Conservation (phyloP, 2,113 vertebrate genomes). For the Sminthopsis crassicaudata region DNA sequence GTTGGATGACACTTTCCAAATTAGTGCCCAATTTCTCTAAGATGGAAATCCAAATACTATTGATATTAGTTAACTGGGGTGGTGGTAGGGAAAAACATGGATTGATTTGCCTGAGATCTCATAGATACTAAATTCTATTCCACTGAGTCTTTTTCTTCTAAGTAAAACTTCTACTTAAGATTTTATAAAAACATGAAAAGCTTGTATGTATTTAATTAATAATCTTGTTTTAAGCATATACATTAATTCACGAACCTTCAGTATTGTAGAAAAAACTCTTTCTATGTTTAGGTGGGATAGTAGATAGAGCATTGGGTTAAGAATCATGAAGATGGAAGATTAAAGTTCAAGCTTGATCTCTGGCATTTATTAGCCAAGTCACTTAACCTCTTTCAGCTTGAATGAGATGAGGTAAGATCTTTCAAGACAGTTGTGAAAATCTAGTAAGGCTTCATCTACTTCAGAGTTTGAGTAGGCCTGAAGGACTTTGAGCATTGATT, state of each 20-base stretch:
- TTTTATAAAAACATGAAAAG: background rate
- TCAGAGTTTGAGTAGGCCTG: no score
- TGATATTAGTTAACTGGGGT: background rate
- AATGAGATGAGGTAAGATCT: no score
- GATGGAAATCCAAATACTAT: background rate
- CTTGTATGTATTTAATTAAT: background rate
- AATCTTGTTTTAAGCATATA: background rate
- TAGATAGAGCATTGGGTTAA: background rate
- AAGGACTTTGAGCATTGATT: no score
- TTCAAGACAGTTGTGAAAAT: no score
- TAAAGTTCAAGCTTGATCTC: background rate
- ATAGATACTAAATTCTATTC: background rate
- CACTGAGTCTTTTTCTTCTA: background rate
- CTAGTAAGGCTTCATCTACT: no score
- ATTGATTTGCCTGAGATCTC: background rate
- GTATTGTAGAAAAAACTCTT: background rate
- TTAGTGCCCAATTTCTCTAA: background rate
- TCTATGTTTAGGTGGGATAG: accelerated
- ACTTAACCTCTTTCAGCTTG: background rate
- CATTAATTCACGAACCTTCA: background rate
- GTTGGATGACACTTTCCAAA: background rate
- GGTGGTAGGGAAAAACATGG: background rate
- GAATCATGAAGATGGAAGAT: background rate
- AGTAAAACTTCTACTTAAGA: background rate
- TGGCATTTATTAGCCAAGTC: background rate